Evolutionary conservation across 2,888 invertebrate species (phyloP).

Genomic region (Branchellion lobata): DNA sequence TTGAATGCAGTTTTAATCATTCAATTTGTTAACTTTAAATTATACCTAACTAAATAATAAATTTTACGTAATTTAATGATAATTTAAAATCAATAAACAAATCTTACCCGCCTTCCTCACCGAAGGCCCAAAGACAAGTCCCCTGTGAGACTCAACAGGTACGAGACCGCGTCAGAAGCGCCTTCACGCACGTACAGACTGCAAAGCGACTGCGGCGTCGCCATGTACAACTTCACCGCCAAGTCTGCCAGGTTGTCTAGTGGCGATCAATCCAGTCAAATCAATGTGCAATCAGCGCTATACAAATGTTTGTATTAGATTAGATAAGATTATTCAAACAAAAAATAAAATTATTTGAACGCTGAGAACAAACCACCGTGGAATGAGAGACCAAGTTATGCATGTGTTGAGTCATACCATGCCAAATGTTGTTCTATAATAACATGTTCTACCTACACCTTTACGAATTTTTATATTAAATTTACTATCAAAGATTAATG

Average conservation of each 20-base stretch:
- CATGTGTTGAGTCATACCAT: too few species aligned
- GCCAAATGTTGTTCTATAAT: too few species aligned
- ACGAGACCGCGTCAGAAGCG: slow-evolving; percentile 12
- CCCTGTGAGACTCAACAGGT: slow-evolving; percentile 34
- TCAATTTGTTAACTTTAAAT: too few species aligned
- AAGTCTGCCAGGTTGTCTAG: slow-evolving; percentile 16
- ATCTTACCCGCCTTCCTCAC: neutral
- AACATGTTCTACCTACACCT: too few species aligned
- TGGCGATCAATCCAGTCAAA: neutral
- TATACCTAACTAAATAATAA: too few species aligned
- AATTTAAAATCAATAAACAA: too few species aligned
- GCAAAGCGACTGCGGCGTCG: neutral
- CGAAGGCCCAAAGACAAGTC: slow-evolving; percentile 31
- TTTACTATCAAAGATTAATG: neutral
- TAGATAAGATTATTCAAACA: neutral
- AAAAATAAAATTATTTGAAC: neutral
- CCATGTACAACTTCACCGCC: slow-evolving; percentile 40
- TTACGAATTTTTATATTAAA: neutral
- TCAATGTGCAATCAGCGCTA: neutral
- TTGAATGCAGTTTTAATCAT: too few species aligned
- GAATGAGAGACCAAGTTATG: too few species aligned
- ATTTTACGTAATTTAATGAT: too few species aligned
- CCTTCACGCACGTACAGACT: too few species aligned
- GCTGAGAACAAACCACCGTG: too few species aligned
- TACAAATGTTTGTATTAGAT: neutral